Percentiles rank a stretch among this genome's conserved stretches.
These are phyloP conservation scores for Myotis lucifugus DNA, from an alignment of 2,113 vertebrate genomes.

Conservation along the genomic window DNA sequence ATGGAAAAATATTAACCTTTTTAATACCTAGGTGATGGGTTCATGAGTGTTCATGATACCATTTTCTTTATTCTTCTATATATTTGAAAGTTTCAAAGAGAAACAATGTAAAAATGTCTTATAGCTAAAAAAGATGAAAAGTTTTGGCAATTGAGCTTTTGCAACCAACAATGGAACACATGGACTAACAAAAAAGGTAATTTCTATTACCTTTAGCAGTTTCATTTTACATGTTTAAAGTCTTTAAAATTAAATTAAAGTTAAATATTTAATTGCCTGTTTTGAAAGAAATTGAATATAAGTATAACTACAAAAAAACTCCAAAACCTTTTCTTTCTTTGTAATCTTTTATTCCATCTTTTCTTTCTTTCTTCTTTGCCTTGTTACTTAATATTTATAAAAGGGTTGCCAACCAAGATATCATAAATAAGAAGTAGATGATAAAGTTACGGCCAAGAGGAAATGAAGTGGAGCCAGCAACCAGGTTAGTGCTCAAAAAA, in stretches of 20 bases:
- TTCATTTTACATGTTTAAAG: not conserved
- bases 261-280: not conserved
- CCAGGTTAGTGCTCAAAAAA: not conserved
- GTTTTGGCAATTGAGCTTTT: not conserved
- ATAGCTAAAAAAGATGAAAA: not conserved
- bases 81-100: not conserved
- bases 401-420: not conserved
- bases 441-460: not conserved
- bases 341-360: not conserved
- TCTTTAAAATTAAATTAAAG: not conserved
- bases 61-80: not conserved
- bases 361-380: not conserved
- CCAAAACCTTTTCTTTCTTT: not conserved
- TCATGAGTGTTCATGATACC: not conserved
- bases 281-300: conserved; percentile 9
- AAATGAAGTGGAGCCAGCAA: not conserved
- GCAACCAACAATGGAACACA: not conserved
- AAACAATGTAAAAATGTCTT: not conserved
- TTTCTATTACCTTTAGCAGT: not conserved
- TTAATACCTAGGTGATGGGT: not conserved
- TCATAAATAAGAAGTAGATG: not conserved
- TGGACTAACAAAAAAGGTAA: not conserved
- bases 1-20: not conserved
- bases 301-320: not conserved
- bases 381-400: not conserved